Conservation (phyloP, 37 sponge, comb jelly and placozoan genomes). For the Cliona cf. orientalis region DNA sequence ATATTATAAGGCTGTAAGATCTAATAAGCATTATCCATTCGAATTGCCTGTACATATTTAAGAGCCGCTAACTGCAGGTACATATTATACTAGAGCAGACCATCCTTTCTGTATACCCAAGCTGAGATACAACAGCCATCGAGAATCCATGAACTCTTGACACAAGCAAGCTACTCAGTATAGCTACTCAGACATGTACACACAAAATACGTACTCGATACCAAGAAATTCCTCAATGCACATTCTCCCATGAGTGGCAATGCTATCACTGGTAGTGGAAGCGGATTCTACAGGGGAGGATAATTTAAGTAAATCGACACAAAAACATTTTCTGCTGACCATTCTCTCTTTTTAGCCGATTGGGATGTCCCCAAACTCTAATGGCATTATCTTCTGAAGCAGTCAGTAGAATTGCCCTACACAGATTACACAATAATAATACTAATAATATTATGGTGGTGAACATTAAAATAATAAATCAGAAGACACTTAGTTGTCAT, state of each 20-base stretch:
- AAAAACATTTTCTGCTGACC: slow-evolving; percentile 9
- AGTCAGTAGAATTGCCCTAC: slow-evolving; percentile 51
- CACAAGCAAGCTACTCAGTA: no score
- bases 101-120: no score
- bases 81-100: no score
- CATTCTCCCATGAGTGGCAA: neutral
- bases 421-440: neutral
- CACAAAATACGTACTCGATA: slow-evolving; percentile 26
- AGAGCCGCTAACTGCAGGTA: no score
- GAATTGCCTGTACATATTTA: no score
- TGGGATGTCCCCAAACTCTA: slow-evolving; percentile 64
- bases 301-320: neutral
- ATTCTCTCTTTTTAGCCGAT: slow-evolving; percentile 29
- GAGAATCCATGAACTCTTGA: no score
- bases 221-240: slow-evolving; percentile 46
- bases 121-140: no score
- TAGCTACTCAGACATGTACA: neutral
- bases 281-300: neutral
- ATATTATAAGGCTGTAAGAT: no score
- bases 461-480: no score
- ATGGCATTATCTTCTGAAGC: slow-evolving; percentile 60
- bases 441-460: no score
- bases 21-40: no score
- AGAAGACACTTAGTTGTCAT: neutral
- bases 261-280: neutral